Base-by-base conservation (phyloP, 1,140 invertebrate species). In the Eufriesea mexicana region DNA sequence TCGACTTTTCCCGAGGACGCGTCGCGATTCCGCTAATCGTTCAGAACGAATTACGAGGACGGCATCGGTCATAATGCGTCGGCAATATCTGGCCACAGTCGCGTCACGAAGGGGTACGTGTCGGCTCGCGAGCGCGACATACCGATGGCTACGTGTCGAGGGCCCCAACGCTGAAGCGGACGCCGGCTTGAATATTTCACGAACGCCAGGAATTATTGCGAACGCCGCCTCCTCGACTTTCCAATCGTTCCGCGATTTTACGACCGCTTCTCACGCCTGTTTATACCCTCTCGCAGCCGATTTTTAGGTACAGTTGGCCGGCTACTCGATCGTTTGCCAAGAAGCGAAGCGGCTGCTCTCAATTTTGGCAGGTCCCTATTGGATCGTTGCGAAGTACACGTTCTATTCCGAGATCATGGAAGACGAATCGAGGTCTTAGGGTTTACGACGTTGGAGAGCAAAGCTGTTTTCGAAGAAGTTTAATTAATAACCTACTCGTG, bases 111-210 rank as follows among this genome's bases (percentile, higher is more conserved):
- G 71, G 35, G 73, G 79, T 83, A 85, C 73, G 84, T 77, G 86
- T 57, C 57, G 57, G 55, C 42, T n/a, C 35, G 73, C 23, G 18
- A 73, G n/a, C 59, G 25, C 84, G 74, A 84, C 67, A 54, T 73
- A 75, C 67, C 76, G 64, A 79, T 54, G 62, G 55, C 54, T 68
- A 82, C 85, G 83, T 80, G 67, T 42, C 54, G 61, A 74, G 54
- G 72, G 35, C n/a, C 45, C 42, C 28, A 49, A 47, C 68, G 55
- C 61, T 72, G 57, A 55, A 72, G 47, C 68, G 75, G 67, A 10
- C 70, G 49, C 68, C 64, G 66, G 20, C 54, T 57, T 84, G 85
- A 86, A 86, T 86, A 86, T 86, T 81, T 86, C 83, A 85, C 83
- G 77, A 70, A 67, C 55, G 74, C 61, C 28, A n/a, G 1, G 23